Evolutionary conservation across 2,888 invertebrate genomes (phyloP), one percentile per base, ranked within the genome.

Genomic region (Pseudanteris insignis): DNA sequence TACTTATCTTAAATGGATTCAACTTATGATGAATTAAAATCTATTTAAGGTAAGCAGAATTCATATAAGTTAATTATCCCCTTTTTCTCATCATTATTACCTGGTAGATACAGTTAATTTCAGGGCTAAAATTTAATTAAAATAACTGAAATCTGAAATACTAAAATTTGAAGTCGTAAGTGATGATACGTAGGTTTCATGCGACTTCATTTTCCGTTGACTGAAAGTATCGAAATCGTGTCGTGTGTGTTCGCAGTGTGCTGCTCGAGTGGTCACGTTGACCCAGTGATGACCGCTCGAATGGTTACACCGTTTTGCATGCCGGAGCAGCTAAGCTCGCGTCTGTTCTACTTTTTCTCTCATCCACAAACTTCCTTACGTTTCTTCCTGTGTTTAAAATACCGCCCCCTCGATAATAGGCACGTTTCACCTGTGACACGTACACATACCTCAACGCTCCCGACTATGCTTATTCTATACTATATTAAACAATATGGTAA

Each of bases 401-500:
- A 30, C 37, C 43, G 41, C 41, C 36, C 25, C n/a, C 43, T 41
- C 50, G 50, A 64, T 61, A 53, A 55, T 55, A 51, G 43, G 40
- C 44, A 33, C 47, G 48, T 48, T 62, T 38, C 38, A 57, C 54
- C 36, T 37, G 46, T 41, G 53, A 32, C 57, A 58, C 26, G 34
- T 58, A 50, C 32, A 32, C 41, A 59, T 36, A 46, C 29, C 36
- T 47, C 46, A 25, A 12, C 32, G 48, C 28, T 50, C 38, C 47
- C 54, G 37, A 43, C 50, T 11, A 58, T 50, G 51, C 50, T 53
- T 50, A 58, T 46, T 51, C 73, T 74, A 72, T 72, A 76, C n/a
- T n/a, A n/a, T n/a, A n/a, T 78, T 76, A 76, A 75, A 74, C 72
- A 72, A 72, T 77, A 78, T 78, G 78, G 70, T 77, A 78, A 78